phyloP scores from a whole-genome alignment of 2,113 vertebrate genomes.

The Rhipidura dahli region DNA sequence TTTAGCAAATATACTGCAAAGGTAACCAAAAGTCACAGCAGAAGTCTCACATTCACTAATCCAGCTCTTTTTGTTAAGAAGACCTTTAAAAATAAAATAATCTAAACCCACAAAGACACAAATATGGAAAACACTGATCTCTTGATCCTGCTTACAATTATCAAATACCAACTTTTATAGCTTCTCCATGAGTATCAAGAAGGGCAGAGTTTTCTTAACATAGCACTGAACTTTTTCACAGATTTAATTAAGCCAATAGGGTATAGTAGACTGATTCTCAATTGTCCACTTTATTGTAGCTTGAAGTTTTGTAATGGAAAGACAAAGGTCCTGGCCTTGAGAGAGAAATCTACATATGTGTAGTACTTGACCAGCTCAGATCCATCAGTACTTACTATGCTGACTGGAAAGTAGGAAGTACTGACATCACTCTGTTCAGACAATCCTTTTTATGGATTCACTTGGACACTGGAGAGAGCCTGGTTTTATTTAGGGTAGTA shows the following conservation, averaged over 20 bases:
- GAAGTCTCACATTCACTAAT: background rate
- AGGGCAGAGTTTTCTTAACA: background rate
- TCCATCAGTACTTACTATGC: background rate
- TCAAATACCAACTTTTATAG: background rate
- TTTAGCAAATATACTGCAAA: background rate
- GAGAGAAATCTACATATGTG: background rate
- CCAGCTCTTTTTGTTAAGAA: background rate
- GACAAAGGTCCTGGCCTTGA: background rate
- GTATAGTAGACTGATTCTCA: background rate
- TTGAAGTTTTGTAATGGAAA: constrained; percentile 35
- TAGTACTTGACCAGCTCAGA: background rate
- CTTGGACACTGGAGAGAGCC: background rate
- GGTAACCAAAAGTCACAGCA: background rate
- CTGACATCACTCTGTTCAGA: background rate
- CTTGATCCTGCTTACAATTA: background rate
- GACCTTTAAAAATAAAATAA: background rate
- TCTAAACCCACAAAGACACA: background rate
- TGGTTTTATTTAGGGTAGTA: background rate
- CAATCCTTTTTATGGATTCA: background rate
- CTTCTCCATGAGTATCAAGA: background rate
- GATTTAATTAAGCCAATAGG: background rate
- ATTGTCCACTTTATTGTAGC: background rate
- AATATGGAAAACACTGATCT: background rate
- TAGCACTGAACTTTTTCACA: background rate
- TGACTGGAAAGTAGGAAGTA: background rate